Evolutionary conservation across 92 coral and sea anemone genomes (phyloP), one percentile per base, ranked within the genome.

Genomic region (Umimayanthus chanpuru): DNA sequence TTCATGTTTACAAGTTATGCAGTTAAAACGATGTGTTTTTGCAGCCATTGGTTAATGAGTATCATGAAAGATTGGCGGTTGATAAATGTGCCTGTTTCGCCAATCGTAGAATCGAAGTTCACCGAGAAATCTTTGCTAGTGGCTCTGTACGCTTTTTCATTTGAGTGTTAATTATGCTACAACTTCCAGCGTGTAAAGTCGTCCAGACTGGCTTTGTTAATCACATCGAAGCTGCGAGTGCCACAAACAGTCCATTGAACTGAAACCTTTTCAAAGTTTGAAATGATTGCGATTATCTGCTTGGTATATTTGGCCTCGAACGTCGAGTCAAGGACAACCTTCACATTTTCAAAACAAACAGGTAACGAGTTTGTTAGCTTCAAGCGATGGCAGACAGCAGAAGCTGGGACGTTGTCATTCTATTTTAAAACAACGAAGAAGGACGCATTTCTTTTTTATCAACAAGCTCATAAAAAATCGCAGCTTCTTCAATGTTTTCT

Each of bases 41-140:
- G 29, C 74, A 41, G 29, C 77, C 73, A 83, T 83, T 83, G 77
- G 87, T 25, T 70, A 30, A 20, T 83, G 61, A 50, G 16, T 83
- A 25, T 70, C 66, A 55, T 55, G 64, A 47, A 28, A 70, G 87
- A 83, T 83, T 72, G 67, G 78, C 55, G 77, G 78, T 47, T 68
- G 87, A 83, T 83, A 83, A 83, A 83, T 83, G 87, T 28, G 44
- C 64, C n/a, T 9, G 29, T 49, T 47, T 68, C 78, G n/a, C 79
- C 87, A 70, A 44, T 83, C 43, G 61, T 39, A 68, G 65, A 29
- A 36, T 39, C 29, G 26, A 68, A n/a, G 16, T 8, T 68, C 38
- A 28, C 43, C 43, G 65, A 44, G 39, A 30, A 68, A 29, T 3
- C 50, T 83, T 68, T 83, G 73, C 30, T 36, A 32, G 47, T 81